These are phyloP conservation scores for Drosophila lutescens DNA, from an alignment of 2,888 invertebrate genomes.

Conservation along the genomic window DNA sequence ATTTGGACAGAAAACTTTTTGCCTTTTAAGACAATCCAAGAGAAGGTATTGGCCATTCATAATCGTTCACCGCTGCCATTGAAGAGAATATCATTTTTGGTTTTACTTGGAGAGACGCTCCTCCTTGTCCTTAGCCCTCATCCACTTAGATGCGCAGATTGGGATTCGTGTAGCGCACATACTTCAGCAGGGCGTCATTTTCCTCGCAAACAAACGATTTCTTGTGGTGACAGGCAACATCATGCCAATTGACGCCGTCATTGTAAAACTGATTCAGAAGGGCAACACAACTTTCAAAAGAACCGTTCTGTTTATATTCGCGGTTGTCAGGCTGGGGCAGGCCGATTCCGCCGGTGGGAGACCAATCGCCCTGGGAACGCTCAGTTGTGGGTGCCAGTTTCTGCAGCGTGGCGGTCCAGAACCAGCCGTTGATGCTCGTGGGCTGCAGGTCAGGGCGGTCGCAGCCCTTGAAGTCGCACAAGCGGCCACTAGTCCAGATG, in stretches of 20 bases:
- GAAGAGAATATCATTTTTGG: conserved; percentile 80
- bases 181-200: conserved; percentile 93
- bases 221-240: conserved; percentile 95
- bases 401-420: conserved; percentile 95
- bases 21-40: conserved; percentile 29
- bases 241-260: conserved; percentile 95
- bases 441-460: conserved; percentile 94
- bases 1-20: conserved; percentile 36
- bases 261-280: conserved; percentile 95
- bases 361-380: conserved; percentile 94
- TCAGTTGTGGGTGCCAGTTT: conserved; percentile 93
- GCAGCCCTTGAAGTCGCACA: conserved; percentile 96
- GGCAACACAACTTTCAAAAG: conserved; percentile 93
- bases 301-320: conserved; percentile 92
- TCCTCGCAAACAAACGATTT: conserved; percentile 96
- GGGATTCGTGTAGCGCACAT: conserved; percentile 92
- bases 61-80: conserved; percentile 26
- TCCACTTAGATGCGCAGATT: conserved; percentile 88
- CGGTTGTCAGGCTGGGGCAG: conserved; percentile 95
- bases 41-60: conserved; percentile 36
- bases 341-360: conserved; percentile 93
- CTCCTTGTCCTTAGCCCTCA: neutral
- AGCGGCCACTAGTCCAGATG: conserved; percentile 95
- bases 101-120: conserved; percentile 73
- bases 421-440: conserved; percentile 93